Evolutionary conservation across 1,140 invertebrate genomes (phyloP).

Genomic region (Phthorimaea operculella): DNA sequence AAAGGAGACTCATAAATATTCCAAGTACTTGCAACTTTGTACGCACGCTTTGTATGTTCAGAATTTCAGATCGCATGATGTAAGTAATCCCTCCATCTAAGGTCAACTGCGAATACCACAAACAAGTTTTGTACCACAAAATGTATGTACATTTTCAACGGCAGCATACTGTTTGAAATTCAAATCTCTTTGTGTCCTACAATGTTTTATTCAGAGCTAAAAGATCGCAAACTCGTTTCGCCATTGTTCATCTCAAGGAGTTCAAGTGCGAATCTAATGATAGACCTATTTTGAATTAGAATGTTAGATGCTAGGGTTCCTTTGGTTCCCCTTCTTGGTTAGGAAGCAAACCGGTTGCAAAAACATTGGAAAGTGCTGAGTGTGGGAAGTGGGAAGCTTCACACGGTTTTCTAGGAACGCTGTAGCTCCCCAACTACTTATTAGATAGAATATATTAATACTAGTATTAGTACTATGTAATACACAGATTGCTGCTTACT

Average conservation of each 20-base stretch:
- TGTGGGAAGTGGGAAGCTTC: conserved; percentile 39
- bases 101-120: not conserved
- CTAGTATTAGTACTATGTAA: too few species aligned
- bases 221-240: not conserved
- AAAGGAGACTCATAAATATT: too few species aligned
- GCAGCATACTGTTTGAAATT: not conserved
- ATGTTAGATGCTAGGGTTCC: not conserved
- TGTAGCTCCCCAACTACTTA: not conserved
- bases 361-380: conserved; percentile 27
- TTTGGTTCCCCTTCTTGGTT: not conserved
- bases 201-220: not conserved
- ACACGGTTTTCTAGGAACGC: conserved; percentile 24
- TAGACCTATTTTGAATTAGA: not conserved
- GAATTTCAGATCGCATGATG: too few species aligned
- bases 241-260: not conserved
- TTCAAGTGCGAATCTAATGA: not conserved
- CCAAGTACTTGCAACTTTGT: too few species aligned
- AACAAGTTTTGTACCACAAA: not conserved
- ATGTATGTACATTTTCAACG: conserved; percentile 1
- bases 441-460: not conserved
- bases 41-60: too few species aligned
- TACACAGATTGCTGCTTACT: too few species aligned
- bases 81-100: not conserved
- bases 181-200: not conserved
- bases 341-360: not conserved